Evolutionary conservation across 2,113 vertebrate species (phyloP), one percentile per base, ranked within the genome.

Genomic region (Ailuropoda melanoleuca): DNA sequence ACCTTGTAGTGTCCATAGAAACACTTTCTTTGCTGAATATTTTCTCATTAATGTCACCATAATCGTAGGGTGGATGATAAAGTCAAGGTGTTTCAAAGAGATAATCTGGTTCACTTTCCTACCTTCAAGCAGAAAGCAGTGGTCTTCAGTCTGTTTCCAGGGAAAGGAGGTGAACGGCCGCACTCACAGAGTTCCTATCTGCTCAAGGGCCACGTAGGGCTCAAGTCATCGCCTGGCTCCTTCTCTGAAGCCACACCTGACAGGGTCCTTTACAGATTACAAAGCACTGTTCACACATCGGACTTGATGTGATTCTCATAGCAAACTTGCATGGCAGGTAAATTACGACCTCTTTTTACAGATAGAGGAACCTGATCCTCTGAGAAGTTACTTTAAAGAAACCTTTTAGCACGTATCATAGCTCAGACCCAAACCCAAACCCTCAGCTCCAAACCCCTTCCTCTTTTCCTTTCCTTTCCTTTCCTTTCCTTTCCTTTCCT

Each of bases 31-130:
- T 72, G 62, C 29, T 95, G 21, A 56, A 21, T 82, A 68, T 87
- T 92, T 96, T 91, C 78, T 85, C 83, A 55, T 29, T 88, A 26
- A 37, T 88, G 93, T 90, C 13, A 90, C 66, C 21, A 74, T 50
- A 92, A 96, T 15, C 48, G 43, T 48, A 81, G 84, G 58, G 70
- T n/a, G 29, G 39, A 15, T 82, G 46, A 83, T 37, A 19, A 94
- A 90, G n/a, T 34, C 53, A 18, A 62, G 29, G 7, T 46, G 6
- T 58, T 93, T 85, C 60, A 62, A 8, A 68, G 72, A 90, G 29
- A 37, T 39, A 26, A 89, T 48, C n/a, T 39, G 50, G 75, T 68
- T 72, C 46, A 46, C 60, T 72, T 72, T 88, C 80, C 43, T 78
- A 14, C 13, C 24, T 92, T 87, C 74, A 72, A 34, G 37, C 5